phyloP scores from a whole-genome alignment of 2,797 vertebrate genomes.

The Pangasius macronema region DNA sequence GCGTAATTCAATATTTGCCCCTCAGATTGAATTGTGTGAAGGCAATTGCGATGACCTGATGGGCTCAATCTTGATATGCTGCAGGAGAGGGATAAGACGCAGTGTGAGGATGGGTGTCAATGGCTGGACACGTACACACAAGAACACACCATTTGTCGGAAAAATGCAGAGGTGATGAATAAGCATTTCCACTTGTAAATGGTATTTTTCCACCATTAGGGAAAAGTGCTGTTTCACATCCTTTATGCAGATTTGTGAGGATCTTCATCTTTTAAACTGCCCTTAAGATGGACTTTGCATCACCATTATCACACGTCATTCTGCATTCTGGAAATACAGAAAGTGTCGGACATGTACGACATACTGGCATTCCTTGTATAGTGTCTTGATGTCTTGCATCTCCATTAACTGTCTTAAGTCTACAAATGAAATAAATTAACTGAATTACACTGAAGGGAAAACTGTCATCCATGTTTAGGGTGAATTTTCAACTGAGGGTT shows the following conservation, averaged over 20 bases:
- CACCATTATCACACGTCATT: background rate
- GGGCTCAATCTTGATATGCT: background rate
- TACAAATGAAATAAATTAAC: background rate
- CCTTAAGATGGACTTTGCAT: background rate
- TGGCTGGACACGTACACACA: background rate
- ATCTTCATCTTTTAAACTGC: background rate
- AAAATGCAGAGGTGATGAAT: background rate
- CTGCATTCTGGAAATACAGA: no score
- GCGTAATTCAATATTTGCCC: constrained; percentile 57
- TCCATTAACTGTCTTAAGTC: background rate
- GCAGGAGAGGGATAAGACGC: background rate
- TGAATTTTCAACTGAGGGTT: background rate
- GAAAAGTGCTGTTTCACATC: background rate
- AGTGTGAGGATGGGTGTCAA: background rate
- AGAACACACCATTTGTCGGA: background rate
- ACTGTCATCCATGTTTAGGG: background rate
- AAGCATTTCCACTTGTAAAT: background rate
- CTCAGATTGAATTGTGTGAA: constrained; percentile 51
- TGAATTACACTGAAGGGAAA: background rate
- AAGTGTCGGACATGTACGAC: no score
- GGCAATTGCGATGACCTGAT: constrained; percentile 43
- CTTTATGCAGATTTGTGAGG: background rate
- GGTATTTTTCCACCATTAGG: background rate
- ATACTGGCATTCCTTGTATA: background rate
- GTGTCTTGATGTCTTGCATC: background rate